phyloP scores from a whole-genome alignment of 2,113 vertebrate genomes.

The Pterocles gutturalis region DNA sequence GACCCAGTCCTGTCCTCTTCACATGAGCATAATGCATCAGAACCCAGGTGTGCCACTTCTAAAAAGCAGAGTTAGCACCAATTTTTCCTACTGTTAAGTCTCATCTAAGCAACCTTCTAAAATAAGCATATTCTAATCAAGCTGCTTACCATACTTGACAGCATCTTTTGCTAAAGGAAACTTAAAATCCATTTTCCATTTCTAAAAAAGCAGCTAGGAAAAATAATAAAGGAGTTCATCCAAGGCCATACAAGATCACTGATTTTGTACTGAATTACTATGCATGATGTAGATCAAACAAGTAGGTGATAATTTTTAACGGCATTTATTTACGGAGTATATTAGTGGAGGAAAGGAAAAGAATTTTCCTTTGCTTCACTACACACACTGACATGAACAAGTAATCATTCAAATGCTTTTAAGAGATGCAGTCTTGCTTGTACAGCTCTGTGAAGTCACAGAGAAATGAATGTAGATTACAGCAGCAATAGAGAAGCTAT shows the following conservation, averaged over 20 bases:
- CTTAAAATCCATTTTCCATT: not conserved
- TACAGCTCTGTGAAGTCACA: conserved; percentile 47
- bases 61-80: conserved; percentile 39
- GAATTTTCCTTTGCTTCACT: conserved; percentile 41
- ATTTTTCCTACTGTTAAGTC: conserved; percentile 25
- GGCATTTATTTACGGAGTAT: conserved; percentile 30
- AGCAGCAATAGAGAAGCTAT: conserved; percentile 72
- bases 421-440: conserved; percentile 60
- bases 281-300: not conserved
- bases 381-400: conserved; percentile 46
- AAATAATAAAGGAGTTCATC: not conserved
- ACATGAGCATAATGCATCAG: conserved; percentile 37
- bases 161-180: not conserved
- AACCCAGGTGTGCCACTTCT: conserved; percentile 60
- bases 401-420: conserved; percentile 69
- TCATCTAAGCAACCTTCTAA: conserved; percentile 49
- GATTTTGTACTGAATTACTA: conserved; percentile 29
- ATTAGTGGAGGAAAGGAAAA: conserved; percentile 19
- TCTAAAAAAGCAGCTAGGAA: not conserved
- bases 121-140: conserved; percentile 48
- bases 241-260: not conserved
- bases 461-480: conserved; percentile 72
- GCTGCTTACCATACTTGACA: conserved; percentile 8
- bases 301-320: conserved; percentile 14
- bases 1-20: conserved; percentile 42